Evolutionary conservation across 2,888 invertebrate genomes (phyloP), one percentile per base, ranked within the genome.

Genomic region (Hirtodrosophila alboralis): DNA sequence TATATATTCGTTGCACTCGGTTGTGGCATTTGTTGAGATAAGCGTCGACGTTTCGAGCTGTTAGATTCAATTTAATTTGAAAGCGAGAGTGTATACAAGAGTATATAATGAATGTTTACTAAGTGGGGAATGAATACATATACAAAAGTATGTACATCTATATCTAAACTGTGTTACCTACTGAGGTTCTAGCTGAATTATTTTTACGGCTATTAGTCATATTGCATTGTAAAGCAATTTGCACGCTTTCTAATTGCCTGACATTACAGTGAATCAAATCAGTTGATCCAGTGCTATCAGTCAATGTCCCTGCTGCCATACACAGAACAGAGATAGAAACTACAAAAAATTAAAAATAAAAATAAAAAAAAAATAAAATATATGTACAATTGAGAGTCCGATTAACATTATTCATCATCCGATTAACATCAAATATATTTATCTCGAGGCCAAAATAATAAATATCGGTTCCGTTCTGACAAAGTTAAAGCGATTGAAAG

Each of bases 1-100:
- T 9, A 9, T 34, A 16, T 70, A 70, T 70, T 65, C 70, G 52
- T 70, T 70, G 70, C 70, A 70, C 70, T 70, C 70, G 33, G 33
- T 48, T 52, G 70, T 38, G 70, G 58, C 54, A 64, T 64, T 69
- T 33, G 56, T 31, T 48, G 52, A 57, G 70, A 70, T 70, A 70
- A 70, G 65, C 53, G 27, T 27, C 33, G 48, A 38, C 49, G 43
- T 54, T 58, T 27, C 36, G 48, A 61, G 47, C 37, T 62, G 43
- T 53, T 68, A 30, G 63, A 63, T 68, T 58, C 47, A 52, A 54
- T 69, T 56, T 59, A 52, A 64, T 56, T 70, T 36, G 56, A 69
- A 69, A 69, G 60, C 65, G 70, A 69, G 65, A 69, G 69, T 59
- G 34, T 63, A 33, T 23, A 54, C 28, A 8, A 36, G 7, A 12